Evolutionary conservation across 2,797 vertebrate species (phyloP).

Genomic region (Cuculus canorus): DNA sequence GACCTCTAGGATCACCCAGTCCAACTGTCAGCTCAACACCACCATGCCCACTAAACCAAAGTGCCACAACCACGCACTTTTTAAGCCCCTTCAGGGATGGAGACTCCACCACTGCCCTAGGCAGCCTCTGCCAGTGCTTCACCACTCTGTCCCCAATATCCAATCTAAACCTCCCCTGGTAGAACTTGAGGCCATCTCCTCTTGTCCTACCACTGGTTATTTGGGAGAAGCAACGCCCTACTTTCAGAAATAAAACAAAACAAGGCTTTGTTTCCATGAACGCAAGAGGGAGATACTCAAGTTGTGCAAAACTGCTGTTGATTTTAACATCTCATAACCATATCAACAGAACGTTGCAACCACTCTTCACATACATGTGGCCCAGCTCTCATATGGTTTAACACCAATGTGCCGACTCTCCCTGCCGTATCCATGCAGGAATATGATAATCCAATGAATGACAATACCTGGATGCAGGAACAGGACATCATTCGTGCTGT

Average conservation of each 20-base stretch:
- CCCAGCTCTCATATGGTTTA: neutral
- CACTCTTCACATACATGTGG: neutral
- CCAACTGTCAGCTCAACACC: too few species aligned
- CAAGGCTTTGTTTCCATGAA: neutral
- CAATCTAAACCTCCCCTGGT: too few species aligned
- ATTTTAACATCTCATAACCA: neutral
- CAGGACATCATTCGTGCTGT: accelerated
- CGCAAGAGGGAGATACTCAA: neutral
- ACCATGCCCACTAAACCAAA: too few species aligned
- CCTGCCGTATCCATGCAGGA: neutral
- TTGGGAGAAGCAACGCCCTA: too few species aligned
- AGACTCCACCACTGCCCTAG: too few species aligned
- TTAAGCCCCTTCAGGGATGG: too few species aligned
- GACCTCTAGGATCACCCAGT: too few species aligned
- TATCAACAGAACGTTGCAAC: neutral
- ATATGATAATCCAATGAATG: neutral
- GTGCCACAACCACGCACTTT: too few species aligned
- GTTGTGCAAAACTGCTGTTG: neutral
- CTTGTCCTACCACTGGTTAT: too few species aligned
- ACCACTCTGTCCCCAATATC: too few species aligned
- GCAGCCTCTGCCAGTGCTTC: too few species aligned
- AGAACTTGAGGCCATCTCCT: too few species aligned
- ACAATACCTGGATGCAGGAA: accelerated
- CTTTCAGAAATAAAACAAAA: neutral
- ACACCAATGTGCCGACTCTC: neutral